A percentile compares a stretch with the other conserved stretches of the same genome.
Conservation (phyloP, 1,140 invertebrate species). For the Drosophila tani region DNA sequence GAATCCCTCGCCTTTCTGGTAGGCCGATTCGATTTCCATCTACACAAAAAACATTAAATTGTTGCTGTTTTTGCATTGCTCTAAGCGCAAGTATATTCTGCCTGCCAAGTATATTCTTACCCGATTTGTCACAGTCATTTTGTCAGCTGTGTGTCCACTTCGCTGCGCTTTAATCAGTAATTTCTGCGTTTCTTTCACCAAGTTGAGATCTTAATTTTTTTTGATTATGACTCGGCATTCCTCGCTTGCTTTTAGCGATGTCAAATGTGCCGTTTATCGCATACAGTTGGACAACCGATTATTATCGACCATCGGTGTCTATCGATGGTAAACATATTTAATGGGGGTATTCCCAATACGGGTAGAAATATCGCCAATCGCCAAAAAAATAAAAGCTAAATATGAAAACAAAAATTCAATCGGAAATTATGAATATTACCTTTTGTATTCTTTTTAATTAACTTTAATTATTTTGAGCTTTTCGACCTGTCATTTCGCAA, state of each 20-base stretch:
- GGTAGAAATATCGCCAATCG: no score
- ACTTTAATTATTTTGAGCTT: no score
- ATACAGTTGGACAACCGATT: no score
- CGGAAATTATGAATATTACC: no score
- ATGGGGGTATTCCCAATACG: no score
- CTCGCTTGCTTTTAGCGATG: constrained; percentile 6
- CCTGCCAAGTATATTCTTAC: constrained; percentile 29
- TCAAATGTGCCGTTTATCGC: no score
- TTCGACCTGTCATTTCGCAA: no score
- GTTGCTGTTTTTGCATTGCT: background rate
- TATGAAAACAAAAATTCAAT: no score
- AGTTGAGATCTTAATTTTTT: constrained; percentile 1
- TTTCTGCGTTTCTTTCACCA: background rate
- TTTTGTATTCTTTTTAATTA: no score
- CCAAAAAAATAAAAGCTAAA: no score
- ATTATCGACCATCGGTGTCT: no score
- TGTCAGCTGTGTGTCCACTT: constrained; percentile 5
- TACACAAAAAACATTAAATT: constrained; percentile 69
- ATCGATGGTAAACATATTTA: no score
- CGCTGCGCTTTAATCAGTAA: constrained; percentile 1
- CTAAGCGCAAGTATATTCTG: background rate
- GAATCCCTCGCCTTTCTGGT: constrained; percentile 92
- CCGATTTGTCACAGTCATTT: constrained; percentile 78
- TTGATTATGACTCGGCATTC: constrained; percentile 51
- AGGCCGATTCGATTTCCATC: constrained; percentile 94